Evolutionary conservation across 2,113 vertebrate species (phyloP), one percentile per base, ranked within the genome.

Genomic region (Eulemur rufifrons): DNA sequence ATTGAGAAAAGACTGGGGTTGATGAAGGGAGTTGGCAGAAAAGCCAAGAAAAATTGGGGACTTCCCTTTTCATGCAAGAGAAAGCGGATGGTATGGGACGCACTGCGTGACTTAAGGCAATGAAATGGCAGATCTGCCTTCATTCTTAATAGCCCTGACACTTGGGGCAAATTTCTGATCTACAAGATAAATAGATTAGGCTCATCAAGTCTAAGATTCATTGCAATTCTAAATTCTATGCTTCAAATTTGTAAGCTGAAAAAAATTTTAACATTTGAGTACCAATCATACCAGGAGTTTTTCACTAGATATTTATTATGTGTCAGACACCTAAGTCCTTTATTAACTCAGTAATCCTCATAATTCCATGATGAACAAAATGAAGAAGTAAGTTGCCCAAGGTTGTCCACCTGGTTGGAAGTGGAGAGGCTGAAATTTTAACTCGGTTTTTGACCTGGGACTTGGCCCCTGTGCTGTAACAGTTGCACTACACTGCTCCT

Each of bases 401-500:
- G 5, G 29, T 74, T 8, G 5, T 56, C n/a, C 37, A 3, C 0
- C 32, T 88, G 23, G 1, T 71, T 89, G 17, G 45, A 92, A 86
- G 21, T 32, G 25, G 29, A 68, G 45, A 61, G 15, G 18, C 6
- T 89, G n/a, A 83, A 37, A 74, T n/a, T 50, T 66, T 80, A 54
- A 73, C 17, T n/a, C 1, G 4, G 54, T 6, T 61, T 50, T 92
- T 83, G 63, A 39, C 12, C 20, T 45, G 11, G 59, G 76, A 52
- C 91, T 76, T n/a, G 59, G 34, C 34, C 32, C 59, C 8, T 14
- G 4, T 34, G 8, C 39, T 32, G 15, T n/a, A 11, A 47, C 0
- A 2, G 1, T 59, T 64, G 1, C 1, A 8, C 15, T 18, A 0
- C 8, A 2, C 3, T 23, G 34, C 20, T 8, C 18, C 18, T 5